Evolutionary conservation across 2,797 vertebrate species (phyloP).

Genomic region (Vireo griseus): DNA sequence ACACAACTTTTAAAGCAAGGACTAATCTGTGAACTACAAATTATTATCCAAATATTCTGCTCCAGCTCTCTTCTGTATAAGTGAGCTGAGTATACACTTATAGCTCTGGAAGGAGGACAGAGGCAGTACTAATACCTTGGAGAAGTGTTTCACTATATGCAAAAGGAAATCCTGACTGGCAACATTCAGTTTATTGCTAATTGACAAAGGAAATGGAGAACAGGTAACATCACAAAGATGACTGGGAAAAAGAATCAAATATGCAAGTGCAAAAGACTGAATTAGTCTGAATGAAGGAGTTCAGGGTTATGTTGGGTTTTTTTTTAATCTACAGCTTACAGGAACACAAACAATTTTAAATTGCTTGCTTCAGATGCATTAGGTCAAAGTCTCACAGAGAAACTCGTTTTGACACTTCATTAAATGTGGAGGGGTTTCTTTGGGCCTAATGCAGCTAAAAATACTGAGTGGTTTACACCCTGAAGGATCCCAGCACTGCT

Average conservation of each 20-base stretch:
- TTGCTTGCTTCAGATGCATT: background rate
- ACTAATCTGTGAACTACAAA: background rate
- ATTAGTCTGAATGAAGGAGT: background rate
- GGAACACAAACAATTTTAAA: background rate
- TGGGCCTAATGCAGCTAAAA: background rate
- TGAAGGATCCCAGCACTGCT: background rate
- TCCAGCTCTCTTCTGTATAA: background rate
- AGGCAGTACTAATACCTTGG: background rate
- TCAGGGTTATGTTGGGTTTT: accelerated
- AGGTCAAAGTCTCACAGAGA: background rate
- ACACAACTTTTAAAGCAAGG: background rate
- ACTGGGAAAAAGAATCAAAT: background rate
- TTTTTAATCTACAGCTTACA: background rate
- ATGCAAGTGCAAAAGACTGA: background rate
- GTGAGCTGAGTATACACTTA: background rate
- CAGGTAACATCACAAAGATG: background rate
- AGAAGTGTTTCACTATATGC: background rate
- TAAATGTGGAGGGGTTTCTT: background rate
- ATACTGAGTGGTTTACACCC: background rate
- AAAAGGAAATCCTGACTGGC: background rate
- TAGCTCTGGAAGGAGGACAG: background rate
- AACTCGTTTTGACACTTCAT: background rate
- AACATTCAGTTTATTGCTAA: background rate
- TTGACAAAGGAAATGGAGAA: background rate
- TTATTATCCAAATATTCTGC: background rate